These are phyloP conservation scores for Phycodurus eques DNA, from an alignment of 2,113 vertebrate species.

Conservation along the genomic window DNA sequence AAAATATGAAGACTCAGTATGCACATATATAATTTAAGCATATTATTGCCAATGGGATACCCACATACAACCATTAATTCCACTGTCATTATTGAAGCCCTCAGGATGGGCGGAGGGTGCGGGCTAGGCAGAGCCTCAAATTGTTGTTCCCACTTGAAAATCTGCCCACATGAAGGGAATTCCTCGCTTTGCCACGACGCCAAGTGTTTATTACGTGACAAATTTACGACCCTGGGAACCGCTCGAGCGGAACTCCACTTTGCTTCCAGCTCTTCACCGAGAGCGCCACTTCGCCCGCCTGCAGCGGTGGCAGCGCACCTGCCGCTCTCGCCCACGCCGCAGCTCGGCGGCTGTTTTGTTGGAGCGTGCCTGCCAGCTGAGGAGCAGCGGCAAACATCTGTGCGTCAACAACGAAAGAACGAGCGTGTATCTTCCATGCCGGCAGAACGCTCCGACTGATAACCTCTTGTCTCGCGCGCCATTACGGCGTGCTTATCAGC, in stretches of 20 bases:
- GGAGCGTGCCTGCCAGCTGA: not conserved
- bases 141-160: constrained; percentile 35
- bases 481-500: not conserved
- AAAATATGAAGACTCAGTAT: not conserved
- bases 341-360: not conserved
- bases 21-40: not conserved
- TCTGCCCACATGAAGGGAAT: constrained; percentile 28
- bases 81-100: constrained; percentile 24
- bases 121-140: constrained; percentile 10
- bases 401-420: not conserved
- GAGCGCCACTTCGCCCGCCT: not conserved
- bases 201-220: constrained; percentile 20
- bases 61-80: constrained; percentile 1
- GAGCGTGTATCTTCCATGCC: not conserved
- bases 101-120: not conserved
- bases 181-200: constrained; percentile 1
- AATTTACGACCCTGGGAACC: constrained; percentile 30
- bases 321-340: not conserved
- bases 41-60: not conserved
- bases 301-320: not conserved
- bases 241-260: not conserved
- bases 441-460: not conserved
- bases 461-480: not conserved
- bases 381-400: not conserved
- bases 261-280: not conserved